phyloP scores from a whole-genome alignment of 2,888 invertebrate species.

The Drosophila vallismaia region DNA sequence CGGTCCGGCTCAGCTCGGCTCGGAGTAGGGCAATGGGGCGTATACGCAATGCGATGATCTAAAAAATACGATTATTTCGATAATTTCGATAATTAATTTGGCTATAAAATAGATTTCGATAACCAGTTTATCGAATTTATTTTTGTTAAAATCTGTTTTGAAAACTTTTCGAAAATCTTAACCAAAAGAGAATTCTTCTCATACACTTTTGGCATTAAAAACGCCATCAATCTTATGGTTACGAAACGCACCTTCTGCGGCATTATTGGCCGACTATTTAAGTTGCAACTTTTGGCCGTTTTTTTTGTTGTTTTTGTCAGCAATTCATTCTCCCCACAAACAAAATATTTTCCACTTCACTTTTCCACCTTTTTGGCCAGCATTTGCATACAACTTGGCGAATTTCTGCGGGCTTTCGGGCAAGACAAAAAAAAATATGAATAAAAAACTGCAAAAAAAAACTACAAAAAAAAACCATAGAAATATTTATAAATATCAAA shows the following conservation, averaged over 20 bases:
- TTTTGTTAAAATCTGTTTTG: too few species aligned
- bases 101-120: too few species aligned
- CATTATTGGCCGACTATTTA: background rate
- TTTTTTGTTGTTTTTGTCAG: conserved; percentile 6
- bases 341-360: conserved; percentile 59
- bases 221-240: conserved; percentile 1
- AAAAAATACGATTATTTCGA: too few species aligned
- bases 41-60: conserved; percentile 59
- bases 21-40: conserved; percentile 52
- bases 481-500: conserved; percentile 71
- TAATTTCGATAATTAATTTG: too few species aligned
- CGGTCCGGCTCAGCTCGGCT: too few species aligned
- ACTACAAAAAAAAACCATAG: conserved; percentile 29
- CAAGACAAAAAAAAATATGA: conserved; percentile 26
- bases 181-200: background rate
- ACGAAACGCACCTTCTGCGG: conserved; percentile 8
- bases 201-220: background rate
- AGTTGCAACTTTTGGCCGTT: background rate
- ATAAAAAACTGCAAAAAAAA: conserved; percentile 15
- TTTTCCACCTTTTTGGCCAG: conserved; percentile 53
- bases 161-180: too few species aligned
- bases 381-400: conserved; percentile 69
- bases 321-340: conserved; percentile 21
- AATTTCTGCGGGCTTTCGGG: conserved; percentile 43
- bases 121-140: too few species aligned